phyloP scores from a whole-genome alignment of 2,888 invertebrate species.

The Anoplius nigerrimus region DNA sequence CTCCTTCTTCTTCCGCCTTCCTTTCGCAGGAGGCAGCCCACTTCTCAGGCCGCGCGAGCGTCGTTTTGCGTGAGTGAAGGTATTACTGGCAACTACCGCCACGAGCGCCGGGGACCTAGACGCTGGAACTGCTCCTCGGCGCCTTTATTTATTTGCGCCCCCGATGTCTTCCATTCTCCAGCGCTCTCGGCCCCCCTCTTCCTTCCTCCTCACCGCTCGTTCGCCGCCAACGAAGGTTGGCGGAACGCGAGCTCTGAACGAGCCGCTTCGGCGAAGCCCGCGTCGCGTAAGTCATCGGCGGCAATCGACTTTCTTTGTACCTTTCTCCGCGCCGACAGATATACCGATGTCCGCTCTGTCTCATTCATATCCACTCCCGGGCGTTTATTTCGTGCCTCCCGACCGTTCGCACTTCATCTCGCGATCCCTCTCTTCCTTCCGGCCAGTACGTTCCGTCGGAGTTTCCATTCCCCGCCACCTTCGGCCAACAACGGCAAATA shows the following conservation, averaged over 20 bases:
- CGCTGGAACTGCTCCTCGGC: not conserved
- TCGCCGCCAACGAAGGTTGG: no score
- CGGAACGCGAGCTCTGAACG: not conserved
- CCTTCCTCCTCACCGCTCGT: not conserved
- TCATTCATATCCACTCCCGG: not conserved
- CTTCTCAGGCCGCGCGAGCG: conserved; percentile 1
- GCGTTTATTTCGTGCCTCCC: not conserved
- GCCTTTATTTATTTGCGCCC: not conserved
- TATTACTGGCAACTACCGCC: no score
- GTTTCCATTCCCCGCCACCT: not conserved
- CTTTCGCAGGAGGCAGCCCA: not conserved
- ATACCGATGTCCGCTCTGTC: conserved; percentile 3
- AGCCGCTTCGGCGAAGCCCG: not conserved
- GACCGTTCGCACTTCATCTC: not conserved
- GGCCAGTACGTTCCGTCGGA: no score
- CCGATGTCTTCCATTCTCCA: not conserved
- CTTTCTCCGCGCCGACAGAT: not conserved
- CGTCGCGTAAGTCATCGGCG: not conserved
- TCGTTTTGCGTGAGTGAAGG: not conserved
- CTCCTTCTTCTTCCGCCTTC: conserved; percentile 23
- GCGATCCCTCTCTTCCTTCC: not conserved
- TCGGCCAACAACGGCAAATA: no score
- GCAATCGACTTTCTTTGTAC: not conserved
- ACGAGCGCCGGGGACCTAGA: not conserved
- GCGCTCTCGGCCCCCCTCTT: not conserved